Percentiles rank a stretch among this genome's conserved stretches.
Evolutionary conservation across 2,113 vertebrate genomes (phyloP).

Genomic region (Dicentrarchus labrax): DNA sequence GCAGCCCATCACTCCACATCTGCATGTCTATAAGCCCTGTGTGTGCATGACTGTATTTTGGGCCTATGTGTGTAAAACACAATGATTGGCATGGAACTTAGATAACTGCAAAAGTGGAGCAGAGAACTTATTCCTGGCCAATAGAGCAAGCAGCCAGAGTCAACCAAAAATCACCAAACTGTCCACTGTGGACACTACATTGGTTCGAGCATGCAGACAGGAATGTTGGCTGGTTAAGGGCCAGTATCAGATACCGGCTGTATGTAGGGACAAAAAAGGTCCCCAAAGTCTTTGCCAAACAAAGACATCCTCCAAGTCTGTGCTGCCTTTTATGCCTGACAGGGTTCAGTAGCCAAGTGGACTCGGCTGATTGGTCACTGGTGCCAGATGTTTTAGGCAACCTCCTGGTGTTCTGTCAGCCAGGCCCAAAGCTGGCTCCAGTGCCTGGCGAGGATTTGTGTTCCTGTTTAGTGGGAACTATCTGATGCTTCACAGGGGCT

Average conservation of each 20-base stretch:
- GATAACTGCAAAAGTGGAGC: not conserved
- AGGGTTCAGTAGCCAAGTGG: not conserved
- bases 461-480: not conserved
- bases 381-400: conserved; percentile 30
- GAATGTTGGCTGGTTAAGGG: not conserved
- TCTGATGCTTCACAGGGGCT: not conserved
- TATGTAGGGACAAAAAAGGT: not conserved
- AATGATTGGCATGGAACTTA: too few relatives aligned
- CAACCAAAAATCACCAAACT: not conserved
- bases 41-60: too few relatives aligned
- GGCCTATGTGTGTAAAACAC: too few relatives aligned
- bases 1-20: too few relatives aligned
- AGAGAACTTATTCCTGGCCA: not conserved
- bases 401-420: not conserved
- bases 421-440: conserved; percentile 4
- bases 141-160: not conserved
- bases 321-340: not conserved
- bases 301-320: not conserved
- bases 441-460: not conserved
- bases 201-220: not conserved
- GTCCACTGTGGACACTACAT: not conserved
- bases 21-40: too few relatives aligned
- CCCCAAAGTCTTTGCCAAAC: not conserved
- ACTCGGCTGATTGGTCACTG: not conserved
- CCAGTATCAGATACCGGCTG: not conserved